Evolutionary conservation across 2,888 invertebrate species (phyloP), one percentile per base, ranked within the genome.

Genomic region (Drosophila prostipennis): DNA sequence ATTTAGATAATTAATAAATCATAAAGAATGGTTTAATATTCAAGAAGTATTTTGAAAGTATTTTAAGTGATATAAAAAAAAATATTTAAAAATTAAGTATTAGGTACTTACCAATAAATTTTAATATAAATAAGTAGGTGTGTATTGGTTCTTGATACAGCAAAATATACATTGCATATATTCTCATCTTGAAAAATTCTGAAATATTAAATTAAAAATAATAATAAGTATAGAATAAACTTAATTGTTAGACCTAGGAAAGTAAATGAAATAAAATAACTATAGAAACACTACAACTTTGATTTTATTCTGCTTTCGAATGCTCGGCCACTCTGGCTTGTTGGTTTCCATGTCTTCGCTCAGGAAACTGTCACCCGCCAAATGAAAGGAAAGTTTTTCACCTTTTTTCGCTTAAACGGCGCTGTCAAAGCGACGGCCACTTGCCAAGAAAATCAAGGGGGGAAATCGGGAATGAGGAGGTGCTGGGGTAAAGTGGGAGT

Each of bases 381-480:
- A 68, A 52, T 48, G 46, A 45, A 49, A 56, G 55, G 8, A 61
- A 71, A 42, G 43, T 65, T 76, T 57, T 61, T 43, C 34, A 34
- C 53, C 39, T 58, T 64, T 39, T 29, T 37, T 52, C 42, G 73
- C 75, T 60, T 72, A 81, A 79, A 80, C 79, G 74, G 65, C 67
- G 71, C 80, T 82, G 80, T 82, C 83, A 82, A 82, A 77, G 68
- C 69, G 60, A 59, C 64, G 73, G 71, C 82, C 85, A 81, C 81
- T 81, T 81, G 82, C 81, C 77, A 19, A 10, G 11, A 13, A 46
- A 16, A 10, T 11, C 11, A 0, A 4, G 11, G 34, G 11, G 34
- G 34, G 10, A 14, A 2, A 14, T 29, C 29, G 6, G 45, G 29
- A 2, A 14, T 29, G 46, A 23, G 29, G 14, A 29, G 29, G 46